phyloP scores from a whole-genome alignment of 2,797 vertebrate genomes.

The Mycteria americana region DNA sequence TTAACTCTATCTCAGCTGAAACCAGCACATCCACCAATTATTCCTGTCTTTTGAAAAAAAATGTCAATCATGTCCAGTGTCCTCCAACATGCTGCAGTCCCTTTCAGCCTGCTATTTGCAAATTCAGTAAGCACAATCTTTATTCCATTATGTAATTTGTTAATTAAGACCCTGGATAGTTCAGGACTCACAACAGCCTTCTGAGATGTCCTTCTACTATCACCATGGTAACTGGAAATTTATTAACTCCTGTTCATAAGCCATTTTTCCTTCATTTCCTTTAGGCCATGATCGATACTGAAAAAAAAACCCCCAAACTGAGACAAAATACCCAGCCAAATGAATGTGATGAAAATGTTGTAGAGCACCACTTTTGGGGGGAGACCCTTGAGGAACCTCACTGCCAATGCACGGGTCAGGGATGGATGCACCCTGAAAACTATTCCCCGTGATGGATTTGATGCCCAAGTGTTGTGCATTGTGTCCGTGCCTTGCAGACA shows the following conservation, averaged over 20 bases:
- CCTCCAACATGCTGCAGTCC: background rate
- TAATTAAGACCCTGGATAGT: background rate
- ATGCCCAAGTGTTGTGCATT: fast-evolving
- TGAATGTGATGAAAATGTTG: background rate
- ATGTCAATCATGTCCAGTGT: too few relatives aligned
- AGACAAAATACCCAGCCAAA: background rate
- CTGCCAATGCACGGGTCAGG: fast-evolving
- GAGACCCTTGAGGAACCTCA: background rate
- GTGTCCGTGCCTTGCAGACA: background rate
- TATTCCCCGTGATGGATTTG: background rate
- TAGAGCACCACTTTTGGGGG: background rate
- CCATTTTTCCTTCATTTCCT: background rate
- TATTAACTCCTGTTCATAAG: background rate
- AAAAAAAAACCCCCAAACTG: fast-evolving
- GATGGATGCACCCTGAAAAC: background rate
- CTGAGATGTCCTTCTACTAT: background rate
- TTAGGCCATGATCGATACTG: background rate
- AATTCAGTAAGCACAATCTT: background rate
- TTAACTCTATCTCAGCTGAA: too few relatives aligned
- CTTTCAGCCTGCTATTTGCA: background rate
- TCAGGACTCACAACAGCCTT: background rate
- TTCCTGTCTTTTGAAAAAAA: background rate
- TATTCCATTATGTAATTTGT: background rate
- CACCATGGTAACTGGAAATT: slow-evolving; percentile 16
- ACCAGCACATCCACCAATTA: too few relatives aligned